Evolutionary conservation across 2,797 vertebrate species (phyloP).

Genomic region (Acipenser ruthenus): DNA sequence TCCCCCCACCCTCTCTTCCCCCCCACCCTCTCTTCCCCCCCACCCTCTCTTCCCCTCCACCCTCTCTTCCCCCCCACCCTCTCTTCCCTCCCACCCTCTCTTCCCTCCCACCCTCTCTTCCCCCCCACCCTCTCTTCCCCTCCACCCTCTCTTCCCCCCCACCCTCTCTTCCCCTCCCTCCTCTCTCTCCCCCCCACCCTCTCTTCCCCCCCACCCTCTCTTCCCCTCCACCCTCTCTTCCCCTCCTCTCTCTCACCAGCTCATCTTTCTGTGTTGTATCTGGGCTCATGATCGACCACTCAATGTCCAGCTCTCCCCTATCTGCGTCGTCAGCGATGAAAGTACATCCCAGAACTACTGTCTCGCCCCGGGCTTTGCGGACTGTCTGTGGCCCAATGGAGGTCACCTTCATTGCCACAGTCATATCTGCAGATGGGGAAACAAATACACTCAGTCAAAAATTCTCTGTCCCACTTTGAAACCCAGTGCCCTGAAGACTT

Average conservation of each 20-base stretch:
- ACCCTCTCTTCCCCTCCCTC: background rate
- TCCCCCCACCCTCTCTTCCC: background rate
- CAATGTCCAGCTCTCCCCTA: slow-evolving; percentile 74
- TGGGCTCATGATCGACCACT: slow-evolving; percentile 75
- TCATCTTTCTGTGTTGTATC: slow-evolving; percentile 70
- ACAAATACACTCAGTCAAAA: no score
- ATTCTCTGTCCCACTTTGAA: no score
- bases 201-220: no score
- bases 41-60: background rate
- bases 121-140: background rate
- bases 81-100: background rate
- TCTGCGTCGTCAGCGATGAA: slow-evolving; percentile 57
- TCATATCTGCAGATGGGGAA: slow-evolving; percentile 26
- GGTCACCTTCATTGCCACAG: slow-evolving; percentile 61
- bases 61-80: slow-evolving; percentile 33
- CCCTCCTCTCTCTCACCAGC: slow-evolving; percentile 54
- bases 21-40: slow-evolving; percentile 33
- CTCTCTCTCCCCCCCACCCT: no score
- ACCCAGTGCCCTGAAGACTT: no score
- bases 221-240: background rate
- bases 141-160: slow-evolving; percentile 33
- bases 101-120: no score
- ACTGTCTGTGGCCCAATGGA: slow-evolving; percentile 68
- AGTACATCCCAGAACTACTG: slow-evolving; percentile 66
- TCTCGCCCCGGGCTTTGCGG: slow-evolving; percentile 57